A percentile compares a stretch with the other conserved stretches of the same genome.
These are phyloP conservation scores for Hecatera dysodea DNA, from an alignment of 2,888 invertebrate genomes.

Conservation along the genomic window DNA sequence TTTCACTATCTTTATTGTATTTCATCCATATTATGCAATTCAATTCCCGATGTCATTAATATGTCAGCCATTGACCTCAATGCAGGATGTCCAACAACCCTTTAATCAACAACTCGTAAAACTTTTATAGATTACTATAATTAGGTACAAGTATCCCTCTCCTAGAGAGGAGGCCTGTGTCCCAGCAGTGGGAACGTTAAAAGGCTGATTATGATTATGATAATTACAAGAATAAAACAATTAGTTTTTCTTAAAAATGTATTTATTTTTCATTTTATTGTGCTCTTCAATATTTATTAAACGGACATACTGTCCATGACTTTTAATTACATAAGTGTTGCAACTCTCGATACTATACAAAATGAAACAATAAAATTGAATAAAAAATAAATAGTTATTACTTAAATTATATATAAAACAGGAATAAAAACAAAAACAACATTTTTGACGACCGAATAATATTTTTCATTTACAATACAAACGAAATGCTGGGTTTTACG, in stretches of 20 bases:
- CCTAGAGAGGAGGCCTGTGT: too few relatives aligned
- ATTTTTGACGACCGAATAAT: conserved; percentile 69
- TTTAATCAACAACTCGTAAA: background rate
- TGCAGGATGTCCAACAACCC: background rate
- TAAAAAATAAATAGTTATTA: conserved; percentile 83
- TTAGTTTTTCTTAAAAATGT: conserved; percentile 84
- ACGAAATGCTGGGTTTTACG: conserved; percentile 61
- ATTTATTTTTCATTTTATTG: conserved; percentile 90
- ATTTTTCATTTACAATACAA: conserved; percentile 64
- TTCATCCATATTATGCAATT: background rate
- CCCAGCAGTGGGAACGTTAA: too few relatives aligned
- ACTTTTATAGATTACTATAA: background rate
- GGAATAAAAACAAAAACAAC: conserved; percentile 70
- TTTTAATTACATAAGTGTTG: conserved; percentile 83
- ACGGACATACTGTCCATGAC: conserved; percentile 79
- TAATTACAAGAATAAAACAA: conserved; percentile 72
- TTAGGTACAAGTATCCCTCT: too few relatives aligned
- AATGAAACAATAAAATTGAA: conserved; percentile 77
- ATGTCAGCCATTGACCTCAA: background rate
- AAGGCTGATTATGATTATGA: too few relatives aligned
- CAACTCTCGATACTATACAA: conserved; percentile 80
- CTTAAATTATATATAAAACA: conserved; percentile 68
- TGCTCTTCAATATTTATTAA: conserved; percentile 88
- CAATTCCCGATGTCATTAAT: background rate
- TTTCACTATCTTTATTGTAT: background rate